A percentile compares a stretch with the other conserved stretches of the same genome.
Conservation (phyloP, 2,888 invertebrate species). For the Pheosia tremula region DNA sequence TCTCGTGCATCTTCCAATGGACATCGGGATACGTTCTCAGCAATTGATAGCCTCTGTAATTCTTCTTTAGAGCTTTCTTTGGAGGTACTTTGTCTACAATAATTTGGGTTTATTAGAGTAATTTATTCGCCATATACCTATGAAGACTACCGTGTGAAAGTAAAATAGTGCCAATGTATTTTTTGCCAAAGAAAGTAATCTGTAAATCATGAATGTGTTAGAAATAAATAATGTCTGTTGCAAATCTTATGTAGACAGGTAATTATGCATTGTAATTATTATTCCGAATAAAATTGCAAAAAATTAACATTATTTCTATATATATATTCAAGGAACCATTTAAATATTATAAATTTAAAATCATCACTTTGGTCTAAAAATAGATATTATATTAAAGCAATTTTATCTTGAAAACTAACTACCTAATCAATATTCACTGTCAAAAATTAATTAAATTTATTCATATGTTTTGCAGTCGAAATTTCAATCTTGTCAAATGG, state of each 20-base stretch:
- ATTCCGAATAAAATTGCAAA: not conserved
- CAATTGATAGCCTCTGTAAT: constrained; percentile 84
- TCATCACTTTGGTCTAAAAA: too few relatives aligned
- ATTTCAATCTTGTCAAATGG: too few relatives aligned
- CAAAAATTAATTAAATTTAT: too few relatives aligned
- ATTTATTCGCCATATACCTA: too few relatives aligned
- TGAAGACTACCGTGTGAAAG: not conserved
- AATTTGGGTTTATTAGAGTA: not conserved
- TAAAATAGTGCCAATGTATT: not conserved
- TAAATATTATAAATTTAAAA: too few relatives aligned
- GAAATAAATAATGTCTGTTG: not conserved
- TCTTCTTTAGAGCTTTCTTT: constrained; percentile 73
- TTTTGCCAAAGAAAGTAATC: not conserved
- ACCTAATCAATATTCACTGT: too few relatives aligned
- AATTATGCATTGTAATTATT: not conserved
- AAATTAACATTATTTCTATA: not conserved
- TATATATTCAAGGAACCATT: too few relatives aligned
- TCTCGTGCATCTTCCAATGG: constrained; percentile 73
- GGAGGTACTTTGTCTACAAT: constrained; percentile 60
- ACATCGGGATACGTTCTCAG: constrained; percentile 72
- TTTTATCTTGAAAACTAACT: too few relatives aligned
- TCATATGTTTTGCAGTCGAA: too few relatives aligned
- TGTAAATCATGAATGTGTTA: not conserved
- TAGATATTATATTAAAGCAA: too few relatives aligned
- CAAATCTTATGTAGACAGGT: not conserved